These are phyloP conservation scores for Buphagus erythrorhynchus DNA, from an alignment of 2,797 vertebrate species.

Conservation along the genomic window DNA sequence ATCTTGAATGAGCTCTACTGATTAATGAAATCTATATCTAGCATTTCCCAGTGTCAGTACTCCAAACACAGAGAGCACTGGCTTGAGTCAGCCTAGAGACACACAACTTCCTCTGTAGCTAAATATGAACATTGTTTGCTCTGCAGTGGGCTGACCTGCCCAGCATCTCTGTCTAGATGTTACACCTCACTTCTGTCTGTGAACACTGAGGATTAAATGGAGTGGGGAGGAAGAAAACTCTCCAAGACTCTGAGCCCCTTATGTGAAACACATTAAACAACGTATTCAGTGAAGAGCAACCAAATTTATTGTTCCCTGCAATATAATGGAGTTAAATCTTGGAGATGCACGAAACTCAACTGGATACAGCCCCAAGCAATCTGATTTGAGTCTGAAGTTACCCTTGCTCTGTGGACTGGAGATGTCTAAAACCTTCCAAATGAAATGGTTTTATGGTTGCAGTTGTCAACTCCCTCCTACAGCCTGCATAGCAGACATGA, in stretches of 20 bases:
- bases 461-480: not conserved
- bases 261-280: not conserved
- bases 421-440: not conserved
- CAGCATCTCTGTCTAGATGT: not conserved
- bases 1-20: not conserved
- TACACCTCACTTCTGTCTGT: not conserved
- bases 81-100: not conserved
- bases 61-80: not conserved
- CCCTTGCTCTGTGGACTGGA: not conserved
- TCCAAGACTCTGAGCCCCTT: accelerated
- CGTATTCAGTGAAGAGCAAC: not conserved
- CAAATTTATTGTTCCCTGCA: not conserved
- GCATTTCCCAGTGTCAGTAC: not conserved
- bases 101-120: not conserved
- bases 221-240: not conserved
- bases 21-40: not conserved
- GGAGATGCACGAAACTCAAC: not conserved
- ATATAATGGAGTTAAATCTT: not conserved
- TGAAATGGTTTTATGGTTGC: not conserved
- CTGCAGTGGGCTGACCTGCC: not conserved
- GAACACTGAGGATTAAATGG: not conserved
- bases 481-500: not conserved
- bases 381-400: not conserved
- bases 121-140: not conserved
- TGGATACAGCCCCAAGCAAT: not conserved